Percentiles rank a stretch among this genome's conserved stretches.
Evolutionary conservation across 2,888 invertebrate genomes (phyloP).

Genomic region (Elegia similella): DNA sequence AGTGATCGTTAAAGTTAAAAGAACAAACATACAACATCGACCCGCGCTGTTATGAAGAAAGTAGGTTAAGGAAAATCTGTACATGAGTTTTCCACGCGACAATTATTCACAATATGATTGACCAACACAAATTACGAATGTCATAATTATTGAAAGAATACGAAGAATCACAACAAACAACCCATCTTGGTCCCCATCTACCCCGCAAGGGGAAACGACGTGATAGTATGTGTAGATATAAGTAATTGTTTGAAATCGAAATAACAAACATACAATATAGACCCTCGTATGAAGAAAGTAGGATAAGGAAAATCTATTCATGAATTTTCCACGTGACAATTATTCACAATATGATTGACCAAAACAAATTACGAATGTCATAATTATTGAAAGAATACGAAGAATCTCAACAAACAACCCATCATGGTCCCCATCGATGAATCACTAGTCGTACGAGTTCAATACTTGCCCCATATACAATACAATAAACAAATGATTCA

Average conservation of each 20-base stretch:
- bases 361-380: neutral
- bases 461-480: neutral
- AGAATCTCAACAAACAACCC: neutral
- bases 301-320: too few species aligned
- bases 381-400: neutral
- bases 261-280: too few species aligned
- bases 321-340: neutral
- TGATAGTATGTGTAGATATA: too few species aligned
- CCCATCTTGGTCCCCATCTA: too few species aligned
- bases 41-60: too few species aligned
- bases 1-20: too few species aligned
- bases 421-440: neutral
- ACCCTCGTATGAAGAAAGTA: too few species aligned
- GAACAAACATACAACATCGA: too few species aligned
- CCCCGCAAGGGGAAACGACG: too few species aligned
- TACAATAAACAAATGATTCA: slow-evolving; percentile 9
- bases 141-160: neutral
- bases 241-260: too few species aligned
- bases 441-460: neutral
- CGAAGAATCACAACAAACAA: neutral
- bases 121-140: neutral
- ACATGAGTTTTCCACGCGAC: neutral
- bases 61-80: too few species aligned
- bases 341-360: neutral
- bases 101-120: neutral